A percentile compares a stretch with the other conserved stretches of the same genome.
phyloP scores from a whole-genome alignment of 2,888 invertebrate species.

The Himalopsyche japonica region DNA sequence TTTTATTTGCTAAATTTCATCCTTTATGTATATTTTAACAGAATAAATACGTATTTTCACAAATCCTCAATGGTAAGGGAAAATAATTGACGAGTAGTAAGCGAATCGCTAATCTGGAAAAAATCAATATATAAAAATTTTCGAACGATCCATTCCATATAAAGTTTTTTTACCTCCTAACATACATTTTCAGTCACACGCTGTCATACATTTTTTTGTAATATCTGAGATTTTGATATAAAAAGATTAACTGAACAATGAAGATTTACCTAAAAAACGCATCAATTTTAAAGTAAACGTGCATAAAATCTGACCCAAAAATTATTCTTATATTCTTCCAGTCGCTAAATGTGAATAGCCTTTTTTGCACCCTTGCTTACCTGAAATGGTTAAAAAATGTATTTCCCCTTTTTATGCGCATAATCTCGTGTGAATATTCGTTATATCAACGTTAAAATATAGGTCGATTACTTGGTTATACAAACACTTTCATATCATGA shows the following conservation, averaged over 20 bases:
- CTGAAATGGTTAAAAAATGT: constrained; percentile 17
- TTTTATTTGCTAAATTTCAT: too few species aligned
- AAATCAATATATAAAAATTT: too few species aligned
- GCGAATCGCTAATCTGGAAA: too few species aligned
- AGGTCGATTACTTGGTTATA: background rate
- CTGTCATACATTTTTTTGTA: constrained; percentile 19
- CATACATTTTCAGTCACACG: constrained; percentile 20
- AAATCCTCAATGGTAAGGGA: too few species aligned
- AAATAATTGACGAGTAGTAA: too few species aligned
- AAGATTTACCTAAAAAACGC: constrained; percentile 24
- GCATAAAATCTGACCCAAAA: constrained; percentile 40
- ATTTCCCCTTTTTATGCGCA: background rate
- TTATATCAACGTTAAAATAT: background rate
- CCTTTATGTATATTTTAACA: too few species aligned
- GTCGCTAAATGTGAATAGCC: constrained; percentile 1
- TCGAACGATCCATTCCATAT: too few species aligned
- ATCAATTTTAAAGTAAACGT: constrained; percentile 29
- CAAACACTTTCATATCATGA: background rate
- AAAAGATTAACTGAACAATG: background rate
- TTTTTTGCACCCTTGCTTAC: constrained; percentile 6
- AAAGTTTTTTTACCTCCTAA: background rate
- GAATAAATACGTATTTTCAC: too few species aligned
- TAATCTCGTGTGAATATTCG: constrained; percentile 26
- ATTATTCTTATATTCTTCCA: constrained; percentile 8
- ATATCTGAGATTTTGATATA: background rate